Percentiles rank a stretch among this genome's conserved stretches.
Conservation (phyloP, 1,140 invertebrate species). For the Neodiprion virginianus region DNA sequence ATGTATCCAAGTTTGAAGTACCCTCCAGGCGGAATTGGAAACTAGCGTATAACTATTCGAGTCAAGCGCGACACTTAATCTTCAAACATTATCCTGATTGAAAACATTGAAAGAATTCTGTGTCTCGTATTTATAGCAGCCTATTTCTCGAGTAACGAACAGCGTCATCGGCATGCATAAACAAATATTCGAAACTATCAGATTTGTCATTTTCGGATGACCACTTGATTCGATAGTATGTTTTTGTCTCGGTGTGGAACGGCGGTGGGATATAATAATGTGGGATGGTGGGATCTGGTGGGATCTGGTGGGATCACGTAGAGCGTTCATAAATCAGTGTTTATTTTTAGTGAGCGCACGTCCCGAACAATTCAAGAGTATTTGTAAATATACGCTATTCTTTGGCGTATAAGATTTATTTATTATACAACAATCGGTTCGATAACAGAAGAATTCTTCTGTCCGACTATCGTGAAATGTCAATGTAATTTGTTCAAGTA, state of each 20-base stretch:
- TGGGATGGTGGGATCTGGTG: not conserved
- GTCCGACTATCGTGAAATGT: not conserved
- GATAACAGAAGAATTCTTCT: not conserved
- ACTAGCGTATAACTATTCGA: not conserved
- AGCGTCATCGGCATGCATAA: not conserved
- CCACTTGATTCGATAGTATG: conserved; percentile 34
- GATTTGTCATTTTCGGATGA: no score
- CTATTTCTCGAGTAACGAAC: not conserved
- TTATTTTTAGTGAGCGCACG: conserved; percentile 37
- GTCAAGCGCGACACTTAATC: not conserved
- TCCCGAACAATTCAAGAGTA: conserved; percentile 8
- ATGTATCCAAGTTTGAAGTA: not conserved
- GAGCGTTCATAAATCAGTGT: conserved; percentile 36
- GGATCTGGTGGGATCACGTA: conserved; percentile 17
- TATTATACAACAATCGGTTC: not conserved
- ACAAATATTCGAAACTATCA: no score
- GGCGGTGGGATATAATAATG: conserved; percentile 12
- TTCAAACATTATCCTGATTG: not conserved
- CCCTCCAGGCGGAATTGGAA: not conserved
- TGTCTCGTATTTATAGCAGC: not conserved
- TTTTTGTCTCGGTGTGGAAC: conserved; percentile 29
- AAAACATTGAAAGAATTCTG: not conserved
- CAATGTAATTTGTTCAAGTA: not conserved
- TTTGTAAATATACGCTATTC: conserved; percentile 11
- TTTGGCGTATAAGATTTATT: not conserved